Evolutionary conservation across 1,140 invertebrate genomes (phyloP), one percentile per base, ranked within the genome.

Genomic region (Zaprionus capensis): DNA sequence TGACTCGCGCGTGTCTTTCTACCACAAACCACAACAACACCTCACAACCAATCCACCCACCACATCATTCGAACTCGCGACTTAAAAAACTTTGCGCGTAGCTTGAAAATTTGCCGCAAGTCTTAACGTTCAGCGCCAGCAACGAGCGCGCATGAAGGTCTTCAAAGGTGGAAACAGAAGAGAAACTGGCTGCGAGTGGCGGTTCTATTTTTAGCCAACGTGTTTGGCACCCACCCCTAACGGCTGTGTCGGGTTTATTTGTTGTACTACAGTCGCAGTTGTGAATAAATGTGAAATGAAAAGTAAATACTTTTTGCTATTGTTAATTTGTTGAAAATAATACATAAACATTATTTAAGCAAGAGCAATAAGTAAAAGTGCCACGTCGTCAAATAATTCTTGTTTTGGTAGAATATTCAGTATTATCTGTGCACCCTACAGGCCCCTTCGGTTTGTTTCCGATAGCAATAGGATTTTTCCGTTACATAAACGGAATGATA

Each of bases 121-220:
- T 24, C n/a, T 84, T 58, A 84, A 46, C 74, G 66, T 53, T 49
- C 74, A 73, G 46, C 74, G 28, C 83, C 83, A 87, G 11, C 65
- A 75, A 61, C 65, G 38, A 17, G 31, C 61, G 26, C 11, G 5
- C 22, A n/a, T 5, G 11, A 3, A 26, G n/a, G 36, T 17, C 9
- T 70, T 55, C 71, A 56, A 28, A 71, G 34, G 51, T 71, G 51
- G 28, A 61, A 31, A 17, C 71, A 62, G 62, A 41, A 26, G 24
- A 62, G 59, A 71, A 76, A 72, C 61, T 66, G 59, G 57, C 55
- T 55, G 58, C 58, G 41, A 66, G 68, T 24, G 22, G 20, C 31
- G 28, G 62, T 74, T 49, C 46, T 87, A 87, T 87, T 71, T 82
- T 68, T 86, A 87, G 80, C 55, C 46, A 51, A 46, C 34, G 61